Conservation (phyloP, 2,888 invertebrate genomes). For the Mythimna albipuncta region DNA sequence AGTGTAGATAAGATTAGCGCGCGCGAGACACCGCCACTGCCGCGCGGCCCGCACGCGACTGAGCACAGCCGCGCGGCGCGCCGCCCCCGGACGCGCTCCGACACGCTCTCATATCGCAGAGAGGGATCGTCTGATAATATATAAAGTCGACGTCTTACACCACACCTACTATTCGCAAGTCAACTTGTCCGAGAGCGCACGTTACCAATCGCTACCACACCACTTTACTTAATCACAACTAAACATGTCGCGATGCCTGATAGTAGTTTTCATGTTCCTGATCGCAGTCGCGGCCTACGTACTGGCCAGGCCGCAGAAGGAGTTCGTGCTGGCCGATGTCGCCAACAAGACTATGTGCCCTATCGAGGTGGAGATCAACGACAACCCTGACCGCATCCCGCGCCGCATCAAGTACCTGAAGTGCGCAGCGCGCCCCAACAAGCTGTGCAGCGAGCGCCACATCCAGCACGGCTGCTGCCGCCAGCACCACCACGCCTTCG, state of each 20-base stretch:
- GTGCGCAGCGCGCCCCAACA: conserved; percentile 78
- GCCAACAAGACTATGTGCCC: conserved; percentile 84
- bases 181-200: conserved; percentile 71
- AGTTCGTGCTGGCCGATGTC: conserved; percentile 75
- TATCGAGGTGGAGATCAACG: conserved; percentile 76
- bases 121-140: conserved; percentile 36
- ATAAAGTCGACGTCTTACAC: conserved; percentile 61
- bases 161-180: conserved; percentile 75
- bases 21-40: neutral
- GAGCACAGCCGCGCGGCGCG: conserved; percentile 24
- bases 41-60: conserved; percentile 7
- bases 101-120: conserved; percentile 35
- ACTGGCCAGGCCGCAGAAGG: conserved; percentile 64
- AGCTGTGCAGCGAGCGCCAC: conserved; percentile 75
- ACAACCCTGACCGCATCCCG: conserved; percentile 78
- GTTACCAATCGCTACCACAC: conserved; percentile 53
- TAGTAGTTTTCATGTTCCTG: conserved; percentile 51
- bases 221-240: conserved; percentile 31
- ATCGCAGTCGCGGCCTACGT: conserved; percentile 60
- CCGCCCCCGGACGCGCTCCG: conserved; percentile 10
- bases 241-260: conserved; percentile 56
- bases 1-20: neutral
- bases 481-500: conserved; percentile 75
- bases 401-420: conserved; percentile 82
- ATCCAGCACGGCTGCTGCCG: conserved; percentile 82